These are phyloP conservation scores for Deroptyus accipitrinus DNA, from an alignment of 2,113 vertebrate genomes.

Conservation along the genomic window DNA sequence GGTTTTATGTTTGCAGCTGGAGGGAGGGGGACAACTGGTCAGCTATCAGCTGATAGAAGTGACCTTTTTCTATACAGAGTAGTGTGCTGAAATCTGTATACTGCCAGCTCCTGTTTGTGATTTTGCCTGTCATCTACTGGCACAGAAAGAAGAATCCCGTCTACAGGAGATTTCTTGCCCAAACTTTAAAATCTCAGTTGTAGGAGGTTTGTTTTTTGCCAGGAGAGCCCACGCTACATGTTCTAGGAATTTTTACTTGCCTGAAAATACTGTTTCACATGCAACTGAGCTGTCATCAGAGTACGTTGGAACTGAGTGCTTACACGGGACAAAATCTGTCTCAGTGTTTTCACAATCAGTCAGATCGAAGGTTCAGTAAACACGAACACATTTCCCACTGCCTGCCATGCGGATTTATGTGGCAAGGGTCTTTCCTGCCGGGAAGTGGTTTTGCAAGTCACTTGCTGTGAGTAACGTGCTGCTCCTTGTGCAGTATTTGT, in stretches of 20 bases:
- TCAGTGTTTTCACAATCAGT: not conserved
- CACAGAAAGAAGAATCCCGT: not conserved
- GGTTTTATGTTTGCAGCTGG: not conserved
- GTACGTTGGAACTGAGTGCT: not conserved
- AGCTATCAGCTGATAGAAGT: not conserved
- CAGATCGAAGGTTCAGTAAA: not conserved
- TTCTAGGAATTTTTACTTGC: not conserved
- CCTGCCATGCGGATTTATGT: not conserved
- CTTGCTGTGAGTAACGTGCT: not conserved
- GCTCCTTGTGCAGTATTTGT: not conserved
- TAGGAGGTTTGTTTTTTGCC: not conserved
- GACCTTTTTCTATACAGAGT: not conserved
- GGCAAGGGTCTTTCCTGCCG: not conserved
- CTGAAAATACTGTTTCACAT: not conserved
- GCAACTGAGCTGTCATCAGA: not conserved
- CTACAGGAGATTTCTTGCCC: not conserved
- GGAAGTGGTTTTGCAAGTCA: not conserved
- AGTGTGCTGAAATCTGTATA: not conserved
- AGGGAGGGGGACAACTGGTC: not conserved
- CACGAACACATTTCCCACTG: not conserved
- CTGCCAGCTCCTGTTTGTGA: not conserved
- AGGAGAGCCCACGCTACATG: not conserved
- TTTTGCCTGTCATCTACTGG: rapidly evolving
- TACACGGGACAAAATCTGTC: not conserved
- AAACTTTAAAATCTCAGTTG: not conserved